Evolutionary conservation across 2,797 vertebrate genomes (phyloP).

Genomic region (Ambastaia sidthimunki): DNA sequence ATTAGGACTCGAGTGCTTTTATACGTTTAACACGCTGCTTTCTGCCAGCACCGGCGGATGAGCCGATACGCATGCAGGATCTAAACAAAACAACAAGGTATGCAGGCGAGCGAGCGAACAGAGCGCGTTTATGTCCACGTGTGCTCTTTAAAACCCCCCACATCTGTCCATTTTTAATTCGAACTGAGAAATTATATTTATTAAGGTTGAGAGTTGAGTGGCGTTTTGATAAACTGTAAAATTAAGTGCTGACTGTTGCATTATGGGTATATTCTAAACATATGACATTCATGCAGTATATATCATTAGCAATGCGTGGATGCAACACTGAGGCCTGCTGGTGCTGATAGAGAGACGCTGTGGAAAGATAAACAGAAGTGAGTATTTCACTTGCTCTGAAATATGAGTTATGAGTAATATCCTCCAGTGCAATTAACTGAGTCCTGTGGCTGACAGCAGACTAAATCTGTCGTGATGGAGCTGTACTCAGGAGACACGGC

Average conservation of each 20-base stretch:
- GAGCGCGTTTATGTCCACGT: not conserved
- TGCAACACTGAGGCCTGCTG: constrained; percentile 9
- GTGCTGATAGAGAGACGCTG: constrained; percentile 13
- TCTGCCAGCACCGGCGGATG: constrained; percentile 70
- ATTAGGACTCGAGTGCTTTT: constrained; percentile 79
- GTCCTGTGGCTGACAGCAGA: constrained; percentile 54
- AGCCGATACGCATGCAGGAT: constrained; percentile 73
- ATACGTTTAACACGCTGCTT: constrained; percentile 72
- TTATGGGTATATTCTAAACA: not conserved
- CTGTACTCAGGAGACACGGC: constrained; percentile 44
- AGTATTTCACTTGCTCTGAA: constrained; percentile 55
- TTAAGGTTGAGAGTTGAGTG: not conserved
- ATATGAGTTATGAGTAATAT: constrained; percentile 58
- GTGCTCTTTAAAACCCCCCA: not conserved
- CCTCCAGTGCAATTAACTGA: constrained; percentile 58
- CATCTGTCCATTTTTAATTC: not conserved
- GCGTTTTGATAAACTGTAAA: not conserved
- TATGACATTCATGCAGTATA: constrained; percentile 12
- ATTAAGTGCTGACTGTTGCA: not conserved
- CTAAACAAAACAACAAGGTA: constrained; percentile 69
- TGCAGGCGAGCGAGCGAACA: too few species aligned
- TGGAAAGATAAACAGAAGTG: constrained; percentile 40
- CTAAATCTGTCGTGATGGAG: constrained; percentile 55
- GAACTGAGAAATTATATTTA: not conserved
- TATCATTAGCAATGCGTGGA: constrained; percentile 11